phyloP scores from a whole-genome alignment of 64 coral and sea anemone genomes.

The Dendronephthya gigantea region DNA sequence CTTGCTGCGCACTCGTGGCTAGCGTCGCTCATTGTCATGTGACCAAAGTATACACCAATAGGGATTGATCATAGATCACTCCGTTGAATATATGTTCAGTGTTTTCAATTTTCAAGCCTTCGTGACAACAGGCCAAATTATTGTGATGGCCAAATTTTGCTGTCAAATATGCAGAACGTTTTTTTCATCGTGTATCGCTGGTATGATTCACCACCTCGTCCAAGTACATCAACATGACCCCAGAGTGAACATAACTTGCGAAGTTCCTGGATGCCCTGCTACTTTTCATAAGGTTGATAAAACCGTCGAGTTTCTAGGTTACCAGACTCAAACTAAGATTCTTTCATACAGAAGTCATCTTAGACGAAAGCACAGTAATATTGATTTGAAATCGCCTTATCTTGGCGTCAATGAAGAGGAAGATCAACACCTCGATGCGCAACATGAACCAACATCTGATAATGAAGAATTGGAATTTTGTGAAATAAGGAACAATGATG shows the following conservation, averaged over 20 bases:
- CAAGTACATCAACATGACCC: conserved; percentile 24
- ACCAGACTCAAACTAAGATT: too few relatives aligned
- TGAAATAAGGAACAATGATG: too few relatives aligned
- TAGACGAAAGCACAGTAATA: not conserved
- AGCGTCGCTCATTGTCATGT: not conserved
- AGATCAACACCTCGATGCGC: too few relatives aligned
- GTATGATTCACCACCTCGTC: conserved; percentile 8
- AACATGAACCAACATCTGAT: too few relatives aligned
- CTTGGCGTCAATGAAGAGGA: too few relatives aligned
- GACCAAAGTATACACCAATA: not conserved
- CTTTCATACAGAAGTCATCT: conserved; percentile 7
- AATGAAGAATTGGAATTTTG: too few relatives aligned
- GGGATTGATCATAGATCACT: not conserved
- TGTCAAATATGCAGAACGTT: not conserved
- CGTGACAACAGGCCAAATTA: not conserved
- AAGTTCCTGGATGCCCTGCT: conserved; percentile 21
- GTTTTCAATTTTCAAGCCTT: not conserved
- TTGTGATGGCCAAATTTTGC: not conserved
- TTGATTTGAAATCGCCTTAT: not conserved
- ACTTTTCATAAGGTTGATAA: conserved; percentile 20
- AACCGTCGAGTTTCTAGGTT: too few relatives aligned
- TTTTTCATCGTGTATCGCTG: not conserved
- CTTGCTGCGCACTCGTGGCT: too few relatives aligned
- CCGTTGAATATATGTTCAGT: too few relatives aligned
- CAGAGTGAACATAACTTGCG: not conserved